phyloP scores from a whole-genome alignment of 2,888 invertebrate species.

The Ornithoptera alexandrae region DNA sequence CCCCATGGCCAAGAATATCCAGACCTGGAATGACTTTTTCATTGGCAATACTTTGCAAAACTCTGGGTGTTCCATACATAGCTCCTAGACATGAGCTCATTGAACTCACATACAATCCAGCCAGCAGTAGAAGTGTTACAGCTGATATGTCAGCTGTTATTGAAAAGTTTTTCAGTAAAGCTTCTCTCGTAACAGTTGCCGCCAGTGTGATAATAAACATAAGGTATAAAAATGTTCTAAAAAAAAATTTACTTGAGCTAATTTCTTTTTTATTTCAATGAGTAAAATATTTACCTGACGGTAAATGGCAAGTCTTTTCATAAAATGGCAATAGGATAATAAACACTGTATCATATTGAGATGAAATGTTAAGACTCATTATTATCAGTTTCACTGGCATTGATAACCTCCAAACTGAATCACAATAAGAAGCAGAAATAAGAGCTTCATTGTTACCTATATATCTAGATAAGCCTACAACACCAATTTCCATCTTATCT shows the following conservation, averaged over 20 bases:
- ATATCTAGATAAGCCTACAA: too few species aligned
- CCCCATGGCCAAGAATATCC: constrained; percentile 91
- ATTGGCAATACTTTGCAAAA: constrained; percentile 95
- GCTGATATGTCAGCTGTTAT: constrained; percentile 95
- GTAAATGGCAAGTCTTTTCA: too few species aligned
- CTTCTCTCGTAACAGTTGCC: constrained; percentile 88
- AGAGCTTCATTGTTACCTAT: too few species aligned
- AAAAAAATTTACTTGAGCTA: constrained; percentile 37
- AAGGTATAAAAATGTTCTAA: constrained; percentile 91
- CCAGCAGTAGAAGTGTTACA: constrained; percentile 88
- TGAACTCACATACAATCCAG: constrained; percentile 96
- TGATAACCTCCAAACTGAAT: too few species aligned
- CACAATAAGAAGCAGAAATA: too few species aligned
- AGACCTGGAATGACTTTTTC: constrained; percentile 97
- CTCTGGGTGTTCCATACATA: constrained; percentile 97
- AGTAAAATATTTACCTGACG: too few species aligned
- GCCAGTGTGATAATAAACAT: constrained; percentile 94
- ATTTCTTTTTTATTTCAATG: too few species aligned
- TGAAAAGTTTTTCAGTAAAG: constrained; percentile 89
- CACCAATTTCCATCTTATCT: too few species aligned
- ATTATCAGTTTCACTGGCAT: too few species aligned
- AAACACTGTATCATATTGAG: too few species aligned
- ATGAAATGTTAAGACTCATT: too few species aligned
- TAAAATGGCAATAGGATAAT: too few species aligned
- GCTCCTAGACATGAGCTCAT: constrained; percentile 97